Base-by-base conservation (phyloP, 2,797 vertebrate genomes). In the Lagocephalus sceleratus region DNA sequence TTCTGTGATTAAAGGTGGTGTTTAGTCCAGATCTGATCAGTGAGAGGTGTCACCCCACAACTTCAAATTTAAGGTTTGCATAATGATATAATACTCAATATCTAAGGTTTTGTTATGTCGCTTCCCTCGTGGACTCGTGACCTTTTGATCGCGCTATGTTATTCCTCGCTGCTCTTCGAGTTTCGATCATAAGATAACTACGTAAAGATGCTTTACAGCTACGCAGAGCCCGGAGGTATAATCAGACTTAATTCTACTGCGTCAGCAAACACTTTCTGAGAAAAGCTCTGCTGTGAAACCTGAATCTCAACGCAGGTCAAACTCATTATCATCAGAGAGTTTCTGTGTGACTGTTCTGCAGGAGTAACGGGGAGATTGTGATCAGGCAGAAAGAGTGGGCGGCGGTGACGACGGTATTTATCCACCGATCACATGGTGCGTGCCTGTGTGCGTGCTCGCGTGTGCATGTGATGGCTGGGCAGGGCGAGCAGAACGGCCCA, bases 401-500 rank as follows among this genome's bases (percentile, higher is more conserved):
- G 73, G 65, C 76, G 70, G 76, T 79, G 79, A 85, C 79, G 76
- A 65, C 65, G 76, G 74, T 75, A 80, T 71, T 83, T 73, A 82
- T 70, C 80, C 35, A 78, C 58, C 78, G 60, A 82, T 89, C 86
- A 89, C 85, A 86, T 88, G 79, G 47, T 67, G 51, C 50, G 60
- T 73, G 69, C 69, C 58, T 51, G 59, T 52, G 72, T 66, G 67
- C 45, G 61, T 62, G 68, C 16, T 20, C 50, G 55, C 26, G 59
- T 51, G 60, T 51, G 71, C 68, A 71, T 51, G 66, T 86, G 75
- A 87, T 87, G 71, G 81, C 71, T 68, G 52, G 67, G 68, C 66
- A 43, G 57, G 54, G 65, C 38, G 60, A 68, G 62, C 74, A 54
- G 66, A 83, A 73, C 22, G 57, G 73, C 63, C 82, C 68, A 54